Conservation (phyloP, 2,888 invertebrate species). For the Drosophila infuscata region DNA sequence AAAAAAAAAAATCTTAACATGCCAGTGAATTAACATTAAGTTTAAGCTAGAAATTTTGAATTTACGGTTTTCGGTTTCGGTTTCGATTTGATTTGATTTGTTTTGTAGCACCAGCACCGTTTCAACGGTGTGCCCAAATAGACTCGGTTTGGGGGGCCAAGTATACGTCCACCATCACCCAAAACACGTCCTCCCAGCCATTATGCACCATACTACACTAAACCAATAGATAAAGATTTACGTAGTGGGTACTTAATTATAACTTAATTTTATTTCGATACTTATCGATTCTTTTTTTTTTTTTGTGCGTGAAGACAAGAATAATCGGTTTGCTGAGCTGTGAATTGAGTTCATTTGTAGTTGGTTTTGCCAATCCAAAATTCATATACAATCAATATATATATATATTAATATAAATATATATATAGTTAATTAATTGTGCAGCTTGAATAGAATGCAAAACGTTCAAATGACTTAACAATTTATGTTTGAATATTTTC, state of each 20-base stretch:
- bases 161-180: slow-evolving; percentile 4
- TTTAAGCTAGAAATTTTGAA: slow-evolving; percentile 55
- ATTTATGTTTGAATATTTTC: slow-evolving; percentile 4
- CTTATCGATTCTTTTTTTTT: neutral
- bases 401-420: neutral
- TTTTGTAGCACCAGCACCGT: slow-evolving; percentile 50
- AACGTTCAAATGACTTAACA: slow-evolving; percentile 9
- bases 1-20: neutral
- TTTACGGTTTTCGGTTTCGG: slow-evolving; percentile 58
- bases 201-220: slow-evolving; percentile 37
- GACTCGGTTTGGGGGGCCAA: slow-evolving; percentile 8
- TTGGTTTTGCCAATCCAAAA: slow-evolving; percentile 5
- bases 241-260: slow-evolving; percentile 13
- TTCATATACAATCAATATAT: neutral
- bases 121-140: slow-evolving; percentile 19
- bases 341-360: slow-evolving; percentile 44
- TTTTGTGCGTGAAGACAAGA: slow-evolving; percentile 6
- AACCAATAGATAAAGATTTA: slow-evolving; percentile 18
- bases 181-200: slow-evolving; percentile 21
- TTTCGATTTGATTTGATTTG: slow-evolving; percentile 60
- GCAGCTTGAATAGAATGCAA: slow-evolving; percentile 22
- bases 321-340: slow-evolving; percentile 16
- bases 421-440: slow-evolving; percentile 19
- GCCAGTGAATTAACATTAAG: slow-evolving; percentile 32
- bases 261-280: neutral